Percentiles rank a stretch among this genome's conserved stretches.
Conservation (phyloP, 53 echinoderm and acorn worm species). For the Actinopyga echinites region DNA sequence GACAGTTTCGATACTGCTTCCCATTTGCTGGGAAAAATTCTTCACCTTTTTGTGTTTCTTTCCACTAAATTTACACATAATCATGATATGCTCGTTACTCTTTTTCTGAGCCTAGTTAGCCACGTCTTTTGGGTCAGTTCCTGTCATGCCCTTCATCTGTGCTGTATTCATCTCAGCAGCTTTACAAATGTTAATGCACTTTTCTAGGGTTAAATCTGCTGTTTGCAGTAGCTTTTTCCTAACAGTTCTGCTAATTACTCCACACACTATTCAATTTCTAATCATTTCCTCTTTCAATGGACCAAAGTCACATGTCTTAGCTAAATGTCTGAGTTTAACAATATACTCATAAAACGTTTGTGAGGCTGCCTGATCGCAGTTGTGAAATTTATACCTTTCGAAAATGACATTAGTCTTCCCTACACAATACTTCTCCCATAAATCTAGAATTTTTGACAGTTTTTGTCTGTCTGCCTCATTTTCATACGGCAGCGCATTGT, state of each 20-base stretch:
- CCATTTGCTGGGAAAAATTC: slow-evolving; percentile 21
- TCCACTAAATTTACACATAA: neutral
- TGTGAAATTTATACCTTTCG: slow-evolving; percentile 30
- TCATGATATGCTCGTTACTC: neutral
- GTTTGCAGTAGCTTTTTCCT: slow-evolving; percentile 6
- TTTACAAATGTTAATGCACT: neutral
- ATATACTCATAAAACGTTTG: slow-evolving; percentile 12
- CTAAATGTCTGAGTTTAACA: neutral
- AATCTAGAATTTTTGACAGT: slow-evolving; percentile 29
- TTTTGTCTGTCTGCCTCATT: slow-evolving; percentile 51
- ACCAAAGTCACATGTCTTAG: neutral
- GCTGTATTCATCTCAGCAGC: neutral
- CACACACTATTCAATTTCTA: neutral
- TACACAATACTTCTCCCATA: slow-evolving; percentile 47
- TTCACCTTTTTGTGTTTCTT: neutral
- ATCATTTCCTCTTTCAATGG: neutral
- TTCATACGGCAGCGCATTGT: slow-evolving; percentile 53
- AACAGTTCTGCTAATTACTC: neutral
- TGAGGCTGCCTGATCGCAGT: neutral
- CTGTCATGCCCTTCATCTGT: neutral
- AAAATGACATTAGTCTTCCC: slow-evolving; percentile 25
- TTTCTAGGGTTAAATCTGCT: neutral
- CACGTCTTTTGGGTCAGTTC: neutral
- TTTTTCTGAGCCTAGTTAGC: neutral
- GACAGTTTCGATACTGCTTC: slow-evolving; percentile 2